Evolutionary conservation across 2,888 invertebrate species (phyloP).

Genomic region (Eupithecia vulgata): DNA sequence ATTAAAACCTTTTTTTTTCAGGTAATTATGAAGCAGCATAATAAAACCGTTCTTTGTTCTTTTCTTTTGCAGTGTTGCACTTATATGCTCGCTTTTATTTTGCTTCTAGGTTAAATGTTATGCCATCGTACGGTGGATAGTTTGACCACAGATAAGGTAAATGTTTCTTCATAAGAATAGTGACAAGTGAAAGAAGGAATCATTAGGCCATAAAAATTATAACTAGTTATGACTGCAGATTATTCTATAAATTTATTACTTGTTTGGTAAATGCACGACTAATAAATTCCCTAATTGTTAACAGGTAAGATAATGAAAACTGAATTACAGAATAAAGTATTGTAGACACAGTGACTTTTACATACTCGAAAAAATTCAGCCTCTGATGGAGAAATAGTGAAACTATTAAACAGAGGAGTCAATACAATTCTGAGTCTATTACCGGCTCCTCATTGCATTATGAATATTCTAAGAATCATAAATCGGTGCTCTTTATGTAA

Average conservation of each 20-base stretch:
- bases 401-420: neutral
- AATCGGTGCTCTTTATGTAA: too few relatives aligned
- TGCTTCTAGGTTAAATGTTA: constrained; percentile 12
- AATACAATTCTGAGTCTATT: neutral
- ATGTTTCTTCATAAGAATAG: neutral
- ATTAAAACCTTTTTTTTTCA: constrained; percentile 15
- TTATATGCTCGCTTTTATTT: constrained; percentile 17
- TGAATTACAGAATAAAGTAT: too few relatives aligned
- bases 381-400: too few relatives aligned
- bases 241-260: too few relatives aligned
- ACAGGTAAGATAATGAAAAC: too few relatives aligned
- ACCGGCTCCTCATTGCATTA: neutral
- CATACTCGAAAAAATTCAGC: too few relatives aligned
- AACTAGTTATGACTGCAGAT: neutral
- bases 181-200: neutral
- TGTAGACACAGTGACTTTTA: too few relatives aligned
- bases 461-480: neutral
- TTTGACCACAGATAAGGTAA: neutral
- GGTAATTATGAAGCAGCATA: constrained; percentile 8
- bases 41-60: constrained; percentile 17
- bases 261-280: too few relatives aligned
- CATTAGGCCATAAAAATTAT: neutral
- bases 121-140: neutral
- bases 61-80: constrained; percentile 1
- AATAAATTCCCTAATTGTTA: too few relatives aligned